Base-by-base conservation (phyloP, 2,797 vertebrate genomes). In the Protonibea diacanthus region DNA sequence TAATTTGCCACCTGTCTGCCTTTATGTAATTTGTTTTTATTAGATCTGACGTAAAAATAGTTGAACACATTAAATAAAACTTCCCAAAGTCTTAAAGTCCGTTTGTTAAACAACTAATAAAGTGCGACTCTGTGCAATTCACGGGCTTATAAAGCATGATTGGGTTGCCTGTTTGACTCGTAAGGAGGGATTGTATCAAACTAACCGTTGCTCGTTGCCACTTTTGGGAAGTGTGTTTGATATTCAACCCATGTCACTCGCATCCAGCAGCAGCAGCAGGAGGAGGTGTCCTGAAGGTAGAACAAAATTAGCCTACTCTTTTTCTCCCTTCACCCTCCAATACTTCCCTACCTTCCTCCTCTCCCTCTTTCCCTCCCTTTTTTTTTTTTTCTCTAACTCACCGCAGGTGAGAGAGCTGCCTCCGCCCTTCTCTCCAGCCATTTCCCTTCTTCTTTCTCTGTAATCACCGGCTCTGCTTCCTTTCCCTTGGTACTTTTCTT, bases 211-310 rank as follows among this genome's bases (percentile, higher is more conserved):
- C 74, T 69, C 51, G 21, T 55, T n/a, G 48, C 67, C 71, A 57
- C 65, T 73, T 77, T 74, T 47, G 18, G 29, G 62, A 23, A 58
- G 38, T 29, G 14, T 42, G 52, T 71, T 87, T 86, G 70, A 68
- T 84, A 81, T 88, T 83, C 77, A 83, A 25, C 72, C 61, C 33
- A 8, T 69, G 72, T 74, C 64, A 74, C 74, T 44, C 20, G 68
- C 75, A 52, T 78, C 79, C 55, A 27, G 55, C 79, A 49, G 33
- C 33, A 13, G 56, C 73, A 79, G 76, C 81, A 88, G 82, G 82
- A 81, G 71, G 56, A 83, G 65, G 72, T 85, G 78, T 90, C 82
- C 80, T 89, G 75, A 73, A 86, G 85, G 75, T 86, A 65, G 75
- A 86, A 69, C 78, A 84, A 82, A 89, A 90, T 84, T 83, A 80